Conservation (phyloP, 2,113 vertebrate species). For the Anolis carolinensis region DNA sequence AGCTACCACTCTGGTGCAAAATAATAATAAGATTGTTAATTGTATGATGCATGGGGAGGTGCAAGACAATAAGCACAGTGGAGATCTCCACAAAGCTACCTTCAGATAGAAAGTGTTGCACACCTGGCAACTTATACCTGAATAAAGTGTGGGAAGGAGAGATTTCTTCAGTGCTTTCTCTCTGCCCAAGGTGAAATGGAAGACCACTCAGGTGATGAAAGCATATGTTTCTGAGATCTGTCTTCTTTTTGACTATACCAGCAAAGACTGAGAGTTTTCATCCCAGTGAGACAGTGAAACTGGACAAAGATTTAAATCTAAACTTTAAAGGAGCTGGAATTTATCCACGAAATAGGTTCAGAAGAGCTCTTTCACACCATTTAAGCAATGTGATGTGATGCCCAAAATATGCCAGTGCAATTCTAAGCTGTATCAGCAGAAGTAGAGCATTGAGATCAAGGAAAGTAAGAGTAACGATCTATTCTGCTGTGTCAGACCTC, state of each 20-base stretch:
- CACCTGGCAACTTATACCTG: slow-evolving; percentile 22
- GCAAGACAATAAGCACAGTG: slow-evolving; percentile 39
- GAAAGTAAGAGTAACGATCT: too few species aligned
- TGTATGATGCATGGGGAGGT: slow-evolving; percentile 60
- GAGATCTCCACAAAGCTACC: slow-evolving; percentile 29
- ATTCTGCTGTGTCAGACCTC: too few species aligned
- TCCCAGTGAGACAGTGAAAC: neutral
- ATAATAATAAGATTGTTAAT: slow-evolving; percentile 64
- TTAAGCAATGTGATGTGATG: too few species aligned
- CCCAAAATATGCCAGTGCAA: too few species aligned
- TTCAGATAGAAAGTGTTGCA: slow-evolving; percentile 44
- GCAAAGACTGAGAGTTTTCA: neutral
- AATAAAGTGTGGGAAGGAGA: neutral
- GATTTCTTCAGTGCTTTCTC: neutral
- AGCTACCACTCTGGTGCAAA: slow-evolving; percentile 52
- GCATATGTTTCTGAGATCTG: too few species aligned
- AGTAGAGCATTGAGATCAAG: too few species aligned
- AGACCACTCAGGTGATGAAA: neutral
- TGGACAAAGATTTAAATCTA: too few species aligned
- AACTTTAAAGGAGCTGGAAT: too few species aligned
- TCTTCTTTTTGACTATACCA: neutral
- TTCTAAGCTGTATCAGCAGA: too few species aligned
- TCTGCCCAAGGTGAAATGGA: neutral
- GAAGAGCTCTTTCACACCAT: too few species aligned
- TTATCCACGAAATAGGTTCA: too few species aligned